A percentile compares a stretch with the other conserved stretches of the same genome.
These are phyloP conservation scores for Eutolmus rufibarbis DNA, from an alignment of 2,888 invertebrate species.

Conservation along the genomic window DNA sequence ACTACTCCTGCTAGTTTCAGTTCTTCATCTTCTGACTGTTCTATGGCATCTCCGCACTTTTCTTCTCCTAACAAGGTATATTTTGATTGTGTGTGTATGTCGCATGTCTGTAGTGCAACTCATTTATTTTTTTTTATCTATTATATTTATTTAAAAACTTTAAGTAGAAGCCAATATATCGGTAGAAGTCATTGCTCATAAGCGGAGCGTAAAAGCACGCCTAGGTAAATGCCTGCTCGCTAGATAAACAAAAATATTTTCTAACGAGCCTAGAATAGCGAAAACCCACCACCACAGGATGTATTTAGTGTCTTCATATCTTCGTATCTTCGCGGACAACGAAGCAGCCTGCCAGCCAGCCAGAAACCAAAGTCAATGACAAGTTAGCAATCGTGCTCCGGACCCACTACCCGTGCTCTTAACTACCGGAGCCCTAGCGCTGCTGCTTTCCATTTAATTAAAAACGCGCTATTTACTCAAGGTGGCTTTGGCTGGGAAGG, in stretches of 20 bases:
- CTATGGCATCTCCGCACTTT: conserved; percentile 64
- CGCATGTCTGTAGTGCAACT: conserved; percentile 24
- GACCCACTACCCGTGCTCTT: not conserved
- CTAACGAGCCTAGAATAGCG: conserved; percentile 10
- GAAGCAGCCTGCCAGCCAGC: not conserved
- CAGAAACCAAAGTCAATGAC: not conserved
- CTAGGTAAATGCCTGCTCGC: not conserved
- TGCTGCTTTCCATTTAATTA: conserved; percentile 38
- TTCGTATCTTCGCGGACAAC: not conserved
- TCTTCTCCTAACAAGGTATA: conserved; percentile 64
- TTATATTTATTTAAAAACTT: conserved; percentile 30
- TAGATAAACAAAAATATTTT: conserved; percentile 12
- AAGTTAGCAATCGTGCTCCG: not conserved
- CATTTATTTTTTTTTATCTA: not conserved
- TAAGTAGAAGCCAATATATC: conserved; percentile 12
- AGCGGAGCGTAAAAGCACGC: not conserved
- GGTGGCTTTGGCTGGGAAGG: conserved; percentile 1
- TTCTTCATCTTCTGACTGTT: conserved; percentile 64
- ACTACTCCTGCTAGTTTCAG: conserved; percentile 60
- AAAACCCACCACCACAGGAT: not conserved
- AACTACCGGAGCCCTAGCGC: not conserved
- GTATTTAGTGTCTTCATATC: not conserved
- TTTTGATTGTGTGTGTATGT: conserved; percentile 43
- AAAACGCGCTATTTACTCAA: conserved; percentile 39
- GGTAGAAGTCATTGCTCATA: not conserved